Base-by-base conservation (phyloP, 2,113 vertebrate species). In the Rhineura floridana region DNA sequence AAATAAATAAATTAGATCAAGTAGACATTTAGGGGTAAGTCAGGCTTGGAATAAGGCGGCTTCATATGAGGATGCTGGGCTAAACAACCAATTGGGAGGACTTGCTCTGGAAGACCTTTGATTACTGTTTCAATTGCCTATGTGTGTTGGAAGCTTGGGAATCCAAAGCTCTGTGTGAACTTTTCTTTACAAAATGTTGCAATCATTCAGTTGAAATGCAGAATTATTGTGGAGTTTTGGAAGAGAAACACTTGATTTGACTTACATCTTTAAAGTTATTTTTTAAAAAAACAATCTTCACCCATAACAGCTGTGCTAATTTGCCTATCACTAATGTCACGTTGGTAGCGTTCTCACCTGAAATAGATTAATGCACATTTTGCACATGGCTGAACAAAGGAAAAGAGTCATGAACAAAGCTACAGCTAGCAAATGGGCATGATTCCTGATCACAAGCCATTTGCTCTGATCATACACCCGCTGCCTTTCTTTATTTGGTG, bases 141-240 rank as follows among this genome's bases (percentile, higher is more conserved):
- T 48, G 30, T 77, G 4, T 77, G 75, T 6, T 19, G 2, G 44
- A 33, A 21, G 33, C 46, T 23, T 48, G 39, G 30, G 30, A 28
- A 12, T 67, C n/a, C 46, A 52, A 79, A 52, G 4, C 88, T 76
- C 73, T 44, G 72, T 84, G 46, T 4, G 4, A 19, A 70, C 80
- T 48, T 36, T 83, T 55, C 48, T 59, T 59, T 87, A 67, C 73
- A 1, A 92, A 75, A 86, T 39, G 88, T 91, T 87, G 89, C 72
- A 67, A 59, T 15, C 17, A 73, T 28, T 9, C 90, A 88, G 89
- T 81, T 86, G 46, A 92, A 81, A 94, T 90, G 30, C 72, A 91
- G 92, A 94, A 92, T 86, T 91, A 93, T 42, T 19, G 86, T 19
- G 28, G 21, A 84, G 30, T 55, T 36, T 89, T 87, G 73, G 77